Evolutionary conservation across 2,113 vertebrate species (phyloP).

Genomic region (Glaucomys volans): DNA sequence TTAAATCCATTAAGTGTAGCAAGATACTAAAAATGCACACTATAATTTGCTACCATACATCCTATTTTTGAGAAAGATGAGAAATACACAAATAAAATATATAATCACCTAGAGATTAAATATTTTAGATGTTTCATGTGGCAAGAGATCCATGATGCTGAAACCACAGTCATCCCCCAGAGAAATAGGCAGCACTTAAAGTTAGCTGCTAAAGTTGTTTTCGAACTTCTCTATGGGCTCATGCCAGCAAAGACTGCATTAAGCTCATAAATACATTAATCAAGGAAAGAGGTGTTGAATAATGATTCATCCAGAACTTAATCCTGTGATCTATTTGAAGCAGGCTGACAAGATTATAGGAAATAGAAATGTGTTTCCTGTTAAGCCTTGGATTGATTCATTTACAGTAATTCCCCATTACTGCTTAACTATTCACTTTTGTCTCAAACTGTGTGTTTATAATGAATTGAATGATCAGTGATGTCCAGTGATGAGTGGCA

Average conservation of each 20-base stretch:
- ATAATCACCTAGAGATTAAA: neutral
- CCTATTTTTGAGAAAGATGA: neutral
- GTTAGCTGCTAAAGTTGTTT: neutral
- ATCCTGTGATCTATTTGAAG: conserved; percentile 57
- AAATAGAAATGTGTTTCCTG: conserved; percentile 46
- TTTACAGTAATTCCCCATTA: conserved; percentile 40
- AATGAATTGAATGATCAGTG: neutral
- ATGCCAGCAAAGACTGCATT: conserved; percentile 10
- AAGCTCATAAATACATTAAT: conserved; percentile 59
- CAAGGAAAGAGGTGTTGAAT: conserved; percentile 22
- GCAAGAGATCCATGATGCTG: neutral
- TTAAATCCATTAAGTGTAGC: conserved; percentile 18
- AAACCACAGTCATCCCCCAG: neutral
- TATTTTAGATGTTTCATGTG: conserved; percentile 22
- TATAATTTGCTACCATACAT: neutral
- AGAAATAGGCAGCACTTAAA: neutral
- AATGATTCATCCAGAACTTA: conserved; percentile 52
- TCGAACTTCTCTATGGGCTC: neutral
- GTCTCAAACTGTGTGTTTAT: conserved; percentile 12
- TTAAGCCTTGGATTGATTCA: conserved; percentile 29
- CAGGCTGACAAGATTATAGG: neutral
- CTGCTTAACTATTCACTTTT: neutral
- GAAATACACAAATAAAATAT: neutral
- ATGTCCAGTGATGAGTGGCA: accelerated
- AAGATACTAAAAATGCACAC: conserved; percentile 22